phyloP scores from a whole-genome alignment of 2,113 vertebrate species.

The Lepidothrix coronata region DNA sequence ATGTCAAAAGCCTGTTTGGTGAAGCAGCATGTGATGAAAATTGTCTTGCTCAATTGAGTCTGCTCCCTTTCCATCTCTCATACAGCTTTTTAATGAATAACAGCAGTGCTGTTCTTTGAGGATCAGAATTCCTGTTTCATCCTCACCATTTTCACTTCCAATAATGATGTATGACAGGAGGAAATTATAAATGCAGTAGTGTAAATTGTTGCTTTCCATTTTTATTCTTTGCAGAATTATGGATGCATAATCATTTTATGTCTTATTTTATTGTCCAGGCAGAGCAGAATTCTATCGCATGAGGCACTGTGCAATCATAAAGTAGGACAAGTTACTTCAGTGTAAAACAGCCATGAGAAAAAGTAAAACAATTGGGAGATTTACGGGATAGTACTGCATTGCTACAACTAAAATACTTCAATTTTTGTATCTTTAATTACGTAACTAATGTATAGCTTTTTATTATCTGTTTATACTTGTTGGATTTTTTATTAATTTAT shows the following conservation, averaged over 20 bases:
- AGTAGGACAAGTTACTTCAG: background rate
- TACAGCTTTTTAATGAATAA: constrained; percentile 19
- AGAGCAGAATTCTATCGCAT: background rate
- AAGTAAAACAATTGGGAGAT: background rate
- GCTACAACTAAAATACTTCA: background rate
- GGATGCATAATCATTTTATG: background rate
- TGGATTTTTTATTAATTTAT: background rate
- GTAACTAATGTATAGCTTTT: background rate
- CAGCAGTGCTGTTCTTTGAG: background rate
- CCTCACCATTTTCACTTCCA: background rate
- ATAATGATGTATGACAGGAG: background rate
- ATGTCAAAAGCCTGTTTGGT: constrained; percentile 59
- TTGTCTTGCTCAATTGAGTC: background rate
- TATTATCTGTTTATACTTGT: background rate
- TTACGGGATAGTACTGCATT: background rate
- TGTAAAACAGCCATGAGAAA: background rate
- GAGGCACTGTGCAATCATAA: background rate
- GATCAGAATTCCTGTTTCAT: background rate
- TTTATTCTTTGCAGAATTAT: background rate
- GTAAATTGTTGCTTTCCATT: background rate
- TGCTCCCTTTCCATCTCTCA: background rate
- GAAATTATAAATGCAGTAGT: background rate
- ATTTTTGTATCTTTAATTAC: background rate
- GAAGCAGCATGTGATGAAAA: constrained; percentile 51
- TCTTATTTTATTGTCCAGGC: background rate